A percentile compares a stretch with the other conserved stretches of the same genome.
These are phyloP conservation scores for Sturnus vulgaris DNA, from an alignment of 2,113 vertebrate species.

Conservation along the genomic window DNA sequence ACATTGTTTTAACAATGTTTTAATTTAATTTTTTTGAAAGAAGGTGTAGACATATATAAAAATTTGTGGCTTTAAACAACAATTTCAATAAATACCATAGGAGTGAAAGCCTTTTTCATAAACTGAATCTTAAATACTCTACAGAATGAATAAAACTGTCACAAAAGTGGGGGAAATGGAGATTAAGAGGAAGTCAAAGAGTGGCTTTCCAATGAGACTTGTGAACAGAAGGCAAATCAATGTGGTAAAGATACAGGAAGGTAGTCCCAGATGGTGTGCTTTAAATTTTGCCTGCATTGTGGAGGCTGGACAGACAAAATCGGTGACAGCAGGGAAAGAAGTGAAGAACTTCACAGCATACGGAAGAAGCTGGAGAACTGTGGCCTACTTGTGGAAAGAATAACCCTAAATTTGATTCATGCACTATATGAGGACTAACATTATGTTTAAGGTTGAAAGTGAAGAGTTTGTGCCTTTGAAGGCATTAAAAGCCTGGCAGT, in stretches of 20 bases:
- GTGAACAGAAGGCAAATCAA: slow-evolving; percentile 4
- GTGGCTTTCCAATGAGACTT: neutral
- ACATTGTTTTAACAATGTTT: neutral
- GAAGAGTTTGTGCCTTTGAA: neutral
- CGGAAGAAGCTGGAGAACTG: neutral
- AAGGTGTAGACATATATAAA: neutral
- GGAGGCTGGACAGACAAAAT: neutral
- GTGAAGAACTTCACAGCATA: neutral
- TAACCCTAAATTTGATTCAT: neutral
- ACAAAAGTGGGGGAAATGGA: neutral
- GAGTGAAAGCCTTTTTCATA: neutral
- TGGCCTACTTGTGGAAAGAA: neutral
- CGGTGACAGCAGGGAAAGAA: neutral
- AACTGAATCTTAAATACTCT: neutral
- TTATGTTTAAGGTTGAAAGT: neutral
- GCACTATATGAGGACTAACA: neutral
- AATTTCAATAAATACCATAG: neutral
- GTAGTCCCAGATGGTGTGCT: neutral
- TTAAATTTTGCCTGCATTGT: neutral
- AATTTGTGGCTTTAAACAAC: neutral
- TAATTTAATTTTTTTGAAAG: neutral
- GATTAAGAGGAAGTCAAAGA: neutral
- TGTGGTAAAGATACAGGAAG: neutral
- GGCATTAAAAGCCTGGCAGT: neutral
- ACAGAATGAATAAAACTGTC: neutral